Percentiles rank a stretch among this genome's conserved stretches.
Conservation (phyloP, 2,797 vertebrate species). For the Rhabdophis nuchalis region DNA sequence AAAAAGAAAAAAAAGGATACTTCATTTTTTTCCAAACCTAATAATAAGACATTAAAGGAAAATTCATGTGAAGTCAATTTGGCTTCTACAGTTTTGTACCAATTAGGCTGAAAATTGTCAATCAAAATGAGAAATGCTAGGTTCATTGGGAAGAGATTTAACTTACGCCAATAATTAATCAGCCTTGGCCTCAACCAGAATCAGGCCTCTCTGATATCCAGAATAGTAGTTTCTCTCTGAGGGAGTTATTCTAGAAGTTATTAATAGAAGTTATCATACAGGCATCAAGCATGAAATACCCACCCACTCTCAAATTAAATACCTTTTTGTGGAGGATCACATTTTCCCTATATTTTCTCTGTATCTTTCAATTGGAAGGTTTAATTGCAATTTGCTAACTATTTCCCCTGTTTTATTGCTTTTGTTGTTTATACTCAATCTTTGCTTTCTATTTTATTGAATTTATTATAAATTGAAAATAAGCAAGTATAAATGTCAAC, state of each 20-base stretch:
- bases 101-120: conserved; percentile 36
- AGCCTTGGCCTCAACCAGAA: neutral
- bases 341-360: neutral
- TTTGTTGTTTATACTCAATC: neutral
- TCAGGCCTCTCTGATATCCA: neutral
- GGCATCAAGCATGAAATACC: neutral
- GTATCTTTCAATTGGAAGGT: neutral
- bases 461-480: neutral
- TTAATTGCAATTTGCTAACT: neutral
- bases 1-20: neutral
- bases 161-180: neutral
- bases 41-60: neutral
- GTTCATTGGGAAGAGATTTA: neutral
- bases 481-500: neutral
- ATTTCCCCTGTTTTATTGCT: neutral
- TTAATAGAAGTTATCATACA: neutral
- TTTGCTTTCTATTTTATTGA: neutral
- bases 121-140: conserved; percentile 34
- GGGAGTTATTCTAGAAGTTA: neutral
- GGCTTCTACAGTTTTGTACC: conserved; percentile 2
- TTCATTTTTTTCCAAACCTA: neutral
- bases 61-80: neutral
- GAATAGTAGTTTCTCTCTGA: neutral
- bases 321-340: neutral
- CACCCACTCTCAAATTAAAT: no score